Evolutionary conservation across 2,797 vertebrate species (phyloP).

Genomic region (Melanogrammus aeglefinus): DNA sequence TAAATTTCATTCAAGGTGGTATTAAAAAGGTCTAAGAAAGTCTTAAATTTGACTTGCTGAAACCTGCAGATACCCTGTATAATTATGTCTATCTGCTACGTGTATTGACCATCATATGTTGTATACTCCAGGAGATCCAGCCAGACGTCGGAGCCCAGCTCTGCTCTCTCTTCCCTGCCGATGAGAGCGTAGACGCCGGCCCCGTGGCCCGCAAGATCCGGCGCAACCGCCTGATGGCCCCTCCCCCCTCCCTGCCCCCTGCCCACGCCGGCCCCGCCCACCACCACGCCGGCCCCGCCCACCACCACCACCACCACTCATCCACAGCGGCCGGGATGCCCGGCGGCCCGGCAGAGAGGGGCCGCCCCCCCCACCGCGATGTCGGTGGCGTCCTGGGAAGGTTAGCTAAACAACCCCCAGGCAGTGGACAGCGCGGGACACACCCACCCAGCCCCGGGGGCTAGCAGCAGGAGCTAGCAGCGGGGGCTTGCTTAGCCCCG

Average conservation of each 20-base stretch:
- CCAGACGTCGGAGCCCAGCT: constrained; percentile 91
- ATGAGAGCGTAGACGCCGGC: constrained; percentile 97
- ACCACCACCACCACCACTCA: constrained; percentile 55
- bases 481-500: background rate
- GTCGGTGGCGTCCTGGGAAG: constrained; percentile 82
- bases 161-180: constrained; percentile 92
- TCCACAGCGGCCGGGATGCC: background rate
- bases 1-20: too few relatives aligned
- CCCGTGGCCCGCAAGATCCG: constrained; percentile 95
- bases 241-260: constrained; percentile 86
- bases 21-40: too few relatives aligned
- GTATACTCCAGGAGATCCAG: constrained; percentile 86
- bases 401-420: constrained; percentile 79
- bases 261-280: constrained; percentile 67
- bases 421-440: constrained; percentile 3
- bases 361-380: constrained; percentile 88
- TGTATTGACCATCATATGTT: background rate
- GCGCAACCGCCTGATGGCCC: constrained; percentile 91
- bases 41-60: too few relatives aligned
- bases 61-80: too few relatives aligned
- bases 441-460: background rate
- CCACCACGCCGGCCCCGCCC: background rate
- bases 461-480: background rate
- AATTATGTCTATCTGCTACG: too few relatives aligned
- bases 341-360: constrained; percentile 79